A percentile compares a stretch with the other conserved stretches of the same genome.
Evolutionary conservation across 1,140 invertebrate genomes (phyloP).

Genomic region (Holotrichia oblita): DNA sequence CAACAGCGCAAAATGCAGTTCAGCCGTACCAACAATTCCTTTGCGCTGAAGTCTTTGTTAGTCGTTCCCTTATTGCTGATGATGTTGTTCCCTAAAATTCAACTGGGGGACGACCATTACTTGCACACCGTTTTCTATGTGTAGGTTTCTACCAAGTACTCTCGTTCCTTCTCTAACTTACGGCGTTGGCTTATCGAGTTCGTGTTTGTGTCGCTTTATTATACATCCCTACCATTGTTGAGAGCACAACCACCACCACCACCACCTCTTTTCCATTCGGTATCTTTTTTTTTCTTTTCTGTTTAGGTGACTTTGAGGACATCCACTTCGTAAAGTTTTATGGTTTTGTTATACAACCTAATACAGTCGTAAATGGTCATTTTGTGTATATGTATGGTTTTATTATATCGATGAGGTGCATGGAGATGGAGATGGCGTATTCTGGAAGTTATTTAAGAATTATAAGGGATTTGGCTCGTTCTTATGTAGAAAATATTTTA

Average conservation of each 20-base stretch:
- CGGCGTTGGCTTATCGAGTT: neutral
- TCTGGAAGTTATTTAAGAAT: too few species aligned
- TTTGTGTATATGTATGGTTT: neutral
- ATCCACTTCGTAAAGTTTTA: slow-evolving; percentile 7
- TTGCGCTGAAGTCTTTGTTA: neutral
- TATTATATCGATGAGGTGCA: too few species aligned
- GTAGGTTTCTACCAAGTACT: neutral
- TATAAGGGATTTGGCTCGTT: too few species aligned
- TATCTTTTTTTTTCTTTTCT: neutral
- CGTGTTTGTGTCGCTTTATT: neutral
- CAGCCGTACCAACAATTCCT: neutral
- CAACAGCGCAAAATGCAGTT: neutral
- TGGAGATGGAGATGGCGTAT: too few species aligned
- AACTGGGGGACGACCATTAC: slow-evolving; percentile 1
- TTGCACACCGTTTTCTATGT: neutral
- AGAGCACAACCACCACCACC: neutral
- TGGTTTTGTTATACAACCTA: neutral
- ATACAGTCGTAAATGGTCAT: slow-evolving; percentile 5
- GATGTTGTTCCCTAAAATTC: neutral
- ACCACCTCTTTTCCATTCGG: neutral
- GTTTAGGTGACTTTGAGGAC: neutral
- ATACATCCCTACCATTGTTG: neutral
- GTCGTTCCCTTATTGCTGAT: neutral
- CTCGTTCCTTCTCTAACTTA: neutral
- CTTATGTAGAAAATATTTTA: too few species aligned